Evolutionary conservation across 2,113 vertebrate genomes (phyloP).

Genomic region (Zosterops japonicus): DNA sequence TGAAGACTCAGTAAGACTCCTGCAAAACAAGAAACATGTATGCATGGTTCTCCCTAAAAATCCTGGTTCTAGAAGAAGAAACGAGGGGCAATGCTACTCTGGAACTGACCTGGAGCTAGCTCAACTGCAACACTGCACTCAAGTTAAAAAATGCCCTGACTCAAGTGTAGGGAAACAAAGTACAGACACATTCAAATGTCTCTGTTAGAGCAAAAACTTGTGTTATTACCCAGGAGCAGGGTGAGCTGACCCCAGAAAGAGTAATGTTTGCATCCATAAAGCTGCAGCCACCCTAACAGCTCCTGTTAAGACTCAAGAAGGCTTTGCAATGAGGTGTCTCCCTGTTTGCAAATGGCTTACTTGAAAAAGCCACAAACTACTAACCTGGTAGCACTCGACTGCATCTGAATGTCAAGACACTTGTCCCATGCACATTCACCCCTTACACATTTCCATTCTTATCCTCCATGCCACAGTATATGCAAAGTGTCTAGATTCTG

Average conservation of each 20-base stretch:
- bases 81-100: background rate
- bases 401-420: background rate
- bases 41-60: background rate
- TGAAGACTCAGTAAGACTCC: background rate
- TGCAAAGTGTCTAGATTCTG: background rate
- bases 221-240: background rate
- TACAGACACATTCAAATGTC: background rate
- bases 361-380: background rate
- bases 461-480: background rate
- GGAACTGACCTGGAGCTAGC: background rate
- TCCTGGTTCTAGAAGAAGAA: background rate
- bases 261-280: background rate
- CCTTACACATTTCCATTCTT: background rate
- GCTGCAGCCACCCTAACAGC: background rate
- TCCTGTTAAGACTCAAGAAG: background rate
- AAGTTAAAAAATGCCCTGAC: background rate
- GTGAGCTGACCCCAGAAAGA: background rate
- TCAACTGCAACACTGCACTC: background rate
- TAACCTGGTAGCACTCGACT: fast-evolving
- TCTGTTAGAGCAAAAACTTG: background rate
- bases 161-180: background rate
- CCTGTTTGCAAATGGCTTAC: background rate
- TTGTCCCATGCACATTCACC: background rate
- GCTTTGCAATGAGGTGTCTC: background rate
- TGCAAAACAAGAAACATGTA: background rate